Evolutionary conservation across 2,888 invertebrate genomes (phyloP), one percentile per base, ranked within the genome.

Genomic region (Chironomus tentans): DNA sequence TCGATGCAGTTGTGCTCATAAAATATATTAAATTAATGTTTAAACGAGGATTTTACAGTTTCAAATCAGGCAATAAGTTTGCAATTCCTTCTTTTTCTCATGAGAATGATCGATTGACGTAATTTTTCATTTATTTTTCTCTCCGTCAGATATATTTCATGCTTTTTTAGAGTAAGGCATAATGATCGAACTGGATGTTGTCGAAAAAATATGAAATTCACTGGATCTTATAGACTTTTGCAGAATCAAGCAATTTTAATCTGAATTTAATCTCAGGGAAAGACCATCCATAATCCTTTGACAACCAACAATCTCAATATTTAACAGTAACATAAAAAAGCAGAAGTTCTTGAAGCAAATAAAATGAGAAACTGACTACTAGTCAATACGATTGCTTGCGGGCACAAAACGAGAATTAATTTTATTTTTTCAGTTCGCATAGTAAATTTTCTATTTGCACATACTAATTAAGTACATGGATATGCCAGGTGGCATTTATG

Each of bases 361-460:
- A 38, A 38, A 38, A 69, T 38, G 2, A 38, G 38, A 38, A 38
- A 38, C 38, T 4, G 38, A 38, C 38, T 38, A 38, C 38, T 6
- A 46, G 46, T 46, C 15, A 68, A 74, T 74, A 65, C 65, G n/a
- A 38, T 47, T 4, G 74, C 74, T 74, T 68, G 74, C 46, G 68
- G 73, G 46, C 73, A 73, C 6, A 61, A 38, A 56, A 71, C 12
- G 13, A 13, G 74, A 74, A 74, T 74, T 74, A 74, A 74, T 68
- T 74, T 72, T 73, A 13, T 48, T 18, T 38, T 74, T 18, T 21
- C 13, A 38, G 10, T 72, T 72, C 72, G 72, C 72, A 62, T 72
- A 72, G 62, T 72, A 72, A 72, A 72, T 38, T 72, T 61, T 74
- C 74, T 74, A 68, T 74, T 74, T 74, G 74, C 74, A 62, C 68